phyloP scores from a whole-genome alignment of 2,888 invertebrate species.

The Ctena decussata region DNA sequence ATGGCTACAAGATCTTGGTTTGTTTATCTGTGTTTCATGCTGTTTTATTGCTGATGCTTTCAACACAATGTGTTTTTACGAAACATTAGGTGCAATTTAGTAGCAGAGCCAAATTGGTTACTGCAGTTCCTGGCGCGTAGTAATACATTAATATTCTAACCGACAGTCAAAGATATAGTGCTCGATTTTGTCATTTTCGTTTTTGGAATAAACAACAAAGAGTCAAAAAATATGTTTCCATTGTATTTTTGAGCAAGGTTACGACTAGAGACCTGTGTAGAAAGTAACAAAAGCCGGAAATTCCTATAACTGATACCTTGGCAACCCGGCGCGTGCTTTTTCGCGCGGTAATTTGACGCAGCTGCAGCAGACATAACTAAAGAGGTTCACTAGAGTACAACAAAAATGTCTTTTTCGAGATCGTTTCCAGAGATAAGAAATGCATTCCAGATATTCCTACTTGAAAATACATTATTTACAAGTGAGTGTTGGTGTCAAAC shows the following conservation, averaged over 20 bases:
- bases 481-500: neutral
- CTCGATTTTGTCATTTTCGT: too few relatives aligned
- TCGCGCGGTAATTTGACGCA: constrained; percentile 3
- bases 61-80: neutral
- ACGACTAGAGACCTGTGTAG: too few relatives aligned
- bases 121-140: too few relatives aligned
- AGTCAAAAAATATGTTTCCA: too few relatives aligned
- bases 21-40: too few relatives aligned
- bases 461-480: neutral
- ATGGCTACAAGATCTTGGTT: too few relatives aligned
- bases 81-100: neutral
- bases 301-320: neutral
- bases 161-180: too few relatives aligned
- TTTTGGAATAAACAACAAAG: too few relatives aligned
- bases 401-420: constrained; percentile 1
- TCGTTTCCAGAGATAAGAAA: neutral
- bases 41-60: neutral
- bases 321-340: neutral
- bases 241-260: too few relatives aligned
- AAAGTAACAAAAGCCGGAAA: too few relatives aligned
- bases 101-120: too few relatives aligned
- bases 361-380: neutral
- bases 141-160: too few relatives aligned
- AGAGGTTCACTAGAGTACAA: constrained; percentile 7
- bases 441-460: neutral